These are phyloP conservation scores for Dryadula phaetusa DNA, from an alignment of 2,888 invertebrate species.

Conservation along the genomic window DNA sequence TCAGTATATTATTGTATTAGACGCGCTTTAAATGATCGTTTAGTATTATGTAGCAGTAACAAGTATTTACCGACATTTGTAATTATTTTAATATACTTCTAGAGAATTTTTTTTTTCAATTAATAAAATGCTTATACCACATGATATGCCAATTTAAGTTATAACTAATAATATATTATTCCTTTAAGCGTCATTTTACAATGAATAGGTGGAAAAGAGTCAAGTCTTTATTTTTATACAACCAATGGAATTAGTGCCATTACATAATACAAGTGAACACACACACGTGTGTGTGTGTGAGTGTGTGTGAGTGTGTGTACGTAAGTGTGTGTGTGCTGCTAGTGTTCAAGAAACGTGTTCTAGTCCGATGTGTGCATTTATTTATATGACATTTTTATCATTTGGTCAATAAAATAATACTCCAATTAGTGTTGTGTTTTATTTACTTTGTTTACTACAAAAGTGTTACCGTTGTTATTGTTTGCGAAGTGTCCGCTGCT, in stretches of 20 bases:
- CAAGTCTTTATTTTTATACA: background rate
- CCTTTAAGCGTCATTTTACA: background rate
- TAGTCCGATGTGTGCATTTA: constrained; percentile 28
- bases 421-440: constrained; percentile 27
- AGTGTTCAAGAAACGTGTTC: constrained; percentile 14
- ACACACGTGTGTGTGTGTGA: background rate
- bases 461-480: background rate
- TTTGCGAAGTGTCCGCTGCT: too few relatives aligned
- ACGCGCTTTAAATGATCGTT: background rate
- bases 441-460: constrained; percentile 9
- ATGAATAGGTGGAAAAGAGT: background rate
- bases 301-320: background rate
- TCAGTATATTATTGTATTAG: background rate
- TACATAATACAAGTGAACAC: background rate
- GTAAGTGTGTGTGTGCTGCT: background rate
- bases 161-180: background rate
- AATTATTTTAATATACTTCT: too few relatives aligned
- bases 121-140: too few relatives aligned
- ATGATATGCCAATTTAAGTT: too few relatives aligned
- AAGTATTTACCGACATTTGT: background rate
- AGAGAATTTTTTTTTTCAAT: too few relatives aligned
- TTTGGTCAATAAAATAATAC: constrained; percentile 43
- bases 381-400: constrained; percentile 41
- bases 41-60: background rate
- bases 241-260: constrained; percentile 1